Base-by-base conservation (phyloP, 2,888 invertebrate genomes). In the Brachypalpus laphriformis region DNA sequence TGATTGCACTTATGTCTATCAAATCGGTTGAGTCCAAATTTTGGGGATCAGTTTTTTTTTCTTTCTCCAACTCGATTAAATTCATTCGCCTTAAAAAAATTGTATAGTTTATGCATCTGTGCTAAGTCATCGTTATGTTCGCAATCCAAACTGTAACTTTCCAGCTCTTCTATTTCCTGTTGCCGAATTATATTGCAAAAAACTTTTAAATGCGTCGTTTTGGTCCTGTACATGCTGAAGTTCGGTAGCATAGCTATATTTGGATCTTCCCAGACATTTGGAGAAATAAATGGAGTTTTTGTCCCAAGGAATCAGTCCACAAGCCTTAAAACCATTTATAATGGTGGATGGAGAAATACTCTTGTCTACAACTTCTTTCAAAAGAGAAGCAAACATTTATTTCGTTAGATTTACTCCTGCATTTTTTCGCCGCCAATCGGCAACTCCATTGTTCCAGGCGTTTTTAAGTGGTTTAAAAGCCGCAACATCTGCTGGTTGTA, bases 391-490 rank as follows among this genome's bases (percentile, higher is more conserved):
- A 18, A 61, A 28, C 40, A 66, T 40, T 8, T 40, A 11, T 28
- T 51, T 66, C 2, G 51, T 66, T 22, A 66, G 66, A 16, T 37
- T 65, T 40, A 66, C 9, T 6, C 51, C 37, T 9, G 66, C 16
- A 25, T 66, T 54, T 25, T 66, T 66, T 51, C 14, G 51, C 51
- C 66, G n/a, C 51, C 66, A 66, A 40, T 66, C 25, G 4, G 25
- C 20, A 22, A 40, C 45, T 61, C 25, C 45, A n/a, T 57, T 47
- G 34, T 65, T 65, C 34, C 47, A 49, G n/a, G 49, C 31, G 14
- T 65, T 65, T 65, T 47, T 66, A 9, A 66, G 16, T 11, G 66
- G 66, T 11, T 66, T 51, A 51, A 65, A 66, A 11, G 37, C 51
- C 20, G 37, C 51, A 51, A 56, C 56, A 70, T 70, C 42, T 8